Conservation (phyloP, 2,797 vertebrate genomes). For the Oreochromis mossambicus region DNA sequence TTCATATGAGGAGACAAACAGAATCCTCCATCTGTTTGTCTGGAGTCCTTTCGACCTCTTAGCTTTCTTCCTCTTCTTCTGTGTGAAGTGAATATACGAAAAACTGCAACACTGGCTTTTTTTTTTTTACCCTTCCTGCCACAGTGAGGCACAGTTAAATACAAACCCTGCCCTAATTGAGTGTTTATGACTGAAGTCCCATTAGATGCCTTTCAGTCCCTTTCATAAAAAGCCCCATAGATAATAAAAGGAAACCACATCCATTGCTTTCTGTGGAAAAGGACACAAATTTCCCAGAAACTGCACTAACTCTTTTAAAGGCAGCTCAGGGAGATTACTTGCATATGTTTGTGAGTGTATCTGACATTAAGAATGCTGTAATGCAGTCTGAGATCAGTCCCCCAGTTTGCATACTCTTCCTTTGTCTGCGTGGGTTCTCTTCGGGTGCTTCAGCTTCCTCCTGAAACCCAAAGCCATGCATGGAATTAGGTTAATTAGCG, state of each 20-base stretch:
- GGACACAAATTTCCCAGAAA: slow-evolving; percentile 31
- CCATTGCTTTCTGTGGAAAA: slow-evolving; percentile 25
- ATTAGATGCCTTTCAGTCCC: slow-evolving; percentile 30
- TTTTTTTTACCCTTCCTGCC: not conserved
- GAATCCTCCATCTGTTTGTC: not conserved
- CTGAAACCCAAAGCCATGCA: too few species aligned
- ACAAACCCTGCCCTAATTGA: slow-evolving; percentile 33
- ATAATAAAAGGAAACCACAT: slow-evolving; percentile 45
- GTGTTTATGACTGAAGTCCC: slow-evolving; percentile 47
- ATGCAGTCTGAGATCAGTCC: not conserved
- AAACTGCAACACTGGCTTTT: not conserved
- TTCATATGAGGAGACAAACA: not conserved
- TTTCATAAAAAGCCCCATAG: slow-evolving; percentile 13
- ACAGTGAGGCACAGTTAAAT: slow-evolving; percentile 24
- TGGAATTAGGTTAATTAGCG: too few species aligned
- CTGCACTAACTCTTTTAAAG: not conserved
- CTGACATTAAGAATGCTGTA: not conserved
- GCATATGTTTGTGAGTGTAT: not conserved
- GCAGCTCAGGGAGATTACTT: not conserved
- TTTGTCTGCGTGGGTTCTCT: too few species aligned
- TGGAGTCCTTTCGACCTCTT: not conserved
- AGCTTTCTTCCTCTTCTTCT: not conserved
- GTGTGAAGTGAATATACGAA: not conserved
- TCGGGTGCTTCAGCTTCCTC: too few species aligned
- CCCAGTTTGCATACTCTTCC: too few species aligned